Conservation (phyloP, 2,113 vertebrate genomes). For the Sardina pilchardus region DNA sequence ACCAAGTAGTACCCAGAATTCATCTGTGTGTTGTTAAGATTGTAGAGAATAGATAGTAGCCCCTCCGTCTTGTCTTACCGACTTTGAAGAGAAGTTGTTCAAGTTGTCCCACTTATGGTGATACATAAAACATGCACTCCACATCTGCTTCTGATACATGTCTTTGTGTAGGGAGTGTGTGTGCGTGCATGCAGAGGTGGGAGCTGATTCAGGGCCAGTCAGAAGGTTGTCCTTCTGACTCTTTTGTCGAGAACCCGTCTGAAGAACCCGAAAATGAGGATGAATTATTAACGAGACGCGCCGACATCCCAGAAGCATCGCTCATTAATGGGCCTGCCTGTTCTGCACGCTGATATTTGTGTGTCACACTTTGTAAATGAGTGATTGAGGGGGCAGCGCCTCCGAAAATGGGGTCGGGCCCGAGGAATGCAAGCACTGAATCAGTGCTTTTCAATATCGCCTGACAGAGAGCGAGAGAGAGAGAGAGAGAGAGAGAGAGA, state of each 20-base stretch:
- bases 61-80: not conserved
- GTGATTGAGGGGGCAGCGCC: constrained; percentile 12
- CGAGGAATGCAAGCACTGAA: too few species aligned
- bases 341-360: constrained; percentile 37
- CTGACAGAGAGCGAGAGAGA: not conserved
- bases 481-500: too few species aligned
- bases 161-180: constrained; percentile 9
- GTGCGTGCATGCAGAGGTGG: not conserved
- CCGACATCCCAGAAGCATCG: constrained; percentile 21
- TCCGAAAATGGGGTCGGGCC: not conserved
- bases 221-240: not conserved
- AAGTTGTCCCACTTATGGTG: constrained; percentile 56
- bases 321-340: constrained; percentile 38
- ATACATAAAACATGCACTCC: constrained; percentile 65
- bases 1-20: not conserved
- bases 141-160: constrained; percentile 55
- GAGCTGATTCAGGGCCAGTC: not conserved
- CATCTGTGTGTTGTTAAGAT: not conserved
- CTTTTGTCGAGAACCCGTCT: not conserved
- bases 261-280: not conserved
- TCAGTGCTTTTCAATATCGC: constrained; percentile 24
- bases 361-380: constrained; percentile 32
- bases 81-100: not conserved
- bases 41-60: not conserved
- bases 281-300: constrained; percentile 18